Conservation (phyloP, 2,888 invertebrate species). For the Petrolisthes cinctipes region DNA sequence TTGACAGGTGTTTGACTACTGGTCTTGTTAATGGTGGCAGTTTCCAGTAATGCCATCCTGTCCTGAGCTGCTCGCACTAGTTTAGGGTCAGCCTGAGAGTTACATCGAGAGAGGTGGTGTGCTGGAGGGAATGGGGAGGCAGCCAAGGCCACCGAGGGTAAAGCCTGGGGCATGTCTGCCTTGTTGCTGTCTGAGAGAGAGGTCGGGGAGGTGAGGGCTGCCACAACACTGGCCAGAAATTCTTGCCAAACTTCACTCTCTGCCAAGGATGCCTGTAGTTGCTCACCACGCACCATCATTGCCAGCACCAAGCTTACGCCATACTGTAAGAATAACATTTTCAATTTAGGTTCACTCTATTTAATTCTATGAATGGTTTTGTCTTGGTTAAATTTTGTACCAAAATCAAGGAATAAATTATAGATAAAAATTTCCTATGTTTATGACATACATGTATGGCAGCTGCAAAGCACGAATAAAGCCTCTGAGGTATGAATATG, state of each 20-base stretch:
- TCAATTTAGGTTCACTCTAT: not conserved
- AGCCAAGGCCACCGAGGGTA: slow-evolving; percentile 57
- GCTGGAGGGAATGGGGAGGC: slow-evolving; percentile 47
- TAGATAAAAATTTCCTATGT: too few relatives aligned
- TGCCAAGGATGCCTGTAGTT: slow-evolving; percentile 18
- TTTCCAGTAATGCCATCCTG: slow-evolving; percentile 40
- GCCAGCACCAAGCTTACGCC: slow-evolving; percentile 57
- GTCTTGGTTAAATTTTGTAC: not conserved
- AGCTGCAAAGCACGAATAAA: too few relatives aligned
- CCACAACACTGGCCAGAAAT: slow-evolving; percentile 24
- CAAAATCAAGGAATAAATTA: too few relatives aligned
- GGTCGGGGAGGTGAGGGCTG: slow-evolving; percentile 9
- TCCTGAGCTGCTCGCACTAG: slow-evolving; percentile 39
- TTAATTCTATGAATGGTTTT: not conserved
- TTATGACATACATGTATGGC: too few relatives aligned
- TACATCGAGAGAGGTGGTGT: slow-evolving; percentile 47
- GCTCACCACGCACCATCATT: slow-evolving; percentile 57
- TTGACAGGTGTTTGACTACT: slow-evolving; percentile 49
- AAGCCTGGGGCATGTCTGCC: slow-evolving; percentile 40
- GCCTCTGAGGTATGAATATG: too few relatives aligned
- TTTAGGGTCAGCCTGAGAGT: slow-evolving; percentile 4
- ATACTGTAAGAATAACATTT: slow-evolving; percentile 32
- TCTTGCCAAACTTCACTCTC: slow-evolving; percentile 44
- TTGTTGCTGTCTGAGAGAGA: not conserved
- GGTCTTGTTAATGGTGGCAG: slow-evolving; percentile 22